Evolutionary conservation across 2,888 invertebrate species (phyloP).

Genomic region (Periphyllus acericola): DNA sequence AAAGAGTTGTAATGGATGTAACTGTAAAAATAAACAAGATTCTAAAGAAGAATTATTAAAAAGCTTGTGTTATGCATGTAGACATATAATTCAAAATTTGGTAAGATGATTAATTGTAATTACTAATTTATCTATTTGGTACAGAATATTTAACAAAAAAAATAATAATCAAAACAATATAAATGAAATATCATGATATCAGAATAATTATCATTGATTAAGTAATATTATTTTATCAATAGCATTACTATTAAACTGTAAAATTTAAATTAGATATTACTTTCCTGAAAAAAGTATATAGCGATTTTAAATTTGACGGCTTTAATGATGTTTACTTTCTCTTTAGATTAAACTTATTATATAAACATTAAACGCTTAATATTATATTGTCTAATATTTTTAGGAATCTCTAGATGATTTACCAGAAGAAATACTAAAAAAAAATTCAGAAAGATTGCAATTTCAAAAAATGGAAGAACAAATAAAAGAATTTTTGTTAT

Average conservation of each 20-base stretch:
- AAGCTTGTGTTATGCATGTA: conserved; percentile 68
- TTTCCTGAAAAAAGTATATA: not conserved
- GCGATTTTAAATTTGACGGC: not conserved
- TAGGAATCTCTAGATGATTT: conserved; percentile 63
- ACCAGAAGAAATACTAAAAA: conserved; percentile 65
- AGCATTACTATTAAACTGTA: not conserved
- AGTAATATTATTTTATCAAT: too few relatives aligned
- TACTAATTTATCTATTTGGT: not conserved
- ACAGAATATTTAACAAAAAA: not conserved
- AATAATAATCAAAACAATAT: too few relatives aligned
- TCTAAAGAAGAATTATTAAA: conserved; percentile 65
- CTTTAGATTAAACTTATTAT: not conserved
- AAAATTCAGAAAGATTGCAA: conserved; percentile 64
- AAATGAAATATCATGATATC: too few relatives aligned
- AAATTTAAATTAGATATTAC: not conserved
- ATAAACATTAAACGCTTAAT: not conserved
- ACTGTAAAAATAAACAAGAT: conserved; percentile 63
- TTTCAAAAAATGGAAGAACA: conserved; percentile 66
- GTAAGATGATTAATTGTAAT: conserved; percentile 63
- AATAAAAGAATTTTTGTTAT: conserved; percentile 67
- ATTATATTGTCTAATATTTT: conserved; percentile 36
- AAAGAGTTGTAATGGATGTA: conserved; percentile 42
- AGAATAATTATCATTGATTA: too few relatives aligned
- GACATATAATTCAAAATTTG: conserved; percentile 66
- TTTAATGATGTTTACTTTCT: not conserved